Evolutionary conservation across 2,888 invertebrate species (phyloP), one percentile per base, ranked within the genome.

Genomic region (Dichetophora obliterata): DNA sequence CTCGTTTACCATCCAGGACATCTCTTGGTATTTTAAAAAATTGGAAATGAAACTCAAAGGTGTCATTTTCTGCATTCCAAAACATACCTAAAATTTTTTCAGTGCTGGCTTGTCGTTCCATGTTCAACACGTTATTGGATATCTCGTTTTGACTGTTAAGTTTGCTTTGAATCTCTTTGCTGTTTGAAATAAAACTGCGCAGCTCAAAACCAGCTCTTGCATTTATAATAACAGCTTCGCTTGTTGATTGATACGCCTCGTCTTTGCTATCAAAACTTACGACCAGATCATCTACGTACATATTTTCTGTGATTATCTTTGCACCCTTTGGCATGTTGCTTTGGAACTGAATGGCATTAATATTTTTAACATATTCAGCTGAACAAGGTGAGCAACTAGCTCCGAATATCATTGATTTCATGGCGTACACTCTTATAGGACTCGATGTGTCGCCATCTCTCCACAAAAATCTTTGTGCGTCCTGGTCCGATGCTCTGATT

Each of bases 331-430:
- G 74, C 77, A 78, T 70, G 48, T 24, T 4, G 24, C 11, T 8
- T 31, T 9, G 57, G 54, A 77, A 81, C 16, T 77, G 63, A 5
- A 27, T n/a, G 0, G 83, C 83, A 34, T 85, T 86, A 3, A 75
- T 50, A 61, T 85, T 83, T 75, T 85, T 85, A 3, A 85, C 77
- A 54, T 83, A 81, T 43, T 82, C 78, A 0, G 84, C 86, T 16
- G 80, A 82, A 72, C 81, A 83, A 0, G 83, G 85, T 5, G 83
- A 84, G 14, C 78, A 77, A 5, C 31, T 31, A 5, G 31, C 31
- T 31, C 31, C 31, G 5, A 31, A 31, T 31, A 31, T 31, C 31
- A 31, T 31, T 5, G 31, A 31, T 31, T 3, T 31, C 31, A 31
- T 31, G 31, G 31, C 5, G 3, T 61, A 37, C n/a, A 77, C 75